These are phyloP conservation scores for Podargus strigoides DNA, from an alignment of 2,797 vertebrate genomes.

Conservation along the genomic window DNA sequence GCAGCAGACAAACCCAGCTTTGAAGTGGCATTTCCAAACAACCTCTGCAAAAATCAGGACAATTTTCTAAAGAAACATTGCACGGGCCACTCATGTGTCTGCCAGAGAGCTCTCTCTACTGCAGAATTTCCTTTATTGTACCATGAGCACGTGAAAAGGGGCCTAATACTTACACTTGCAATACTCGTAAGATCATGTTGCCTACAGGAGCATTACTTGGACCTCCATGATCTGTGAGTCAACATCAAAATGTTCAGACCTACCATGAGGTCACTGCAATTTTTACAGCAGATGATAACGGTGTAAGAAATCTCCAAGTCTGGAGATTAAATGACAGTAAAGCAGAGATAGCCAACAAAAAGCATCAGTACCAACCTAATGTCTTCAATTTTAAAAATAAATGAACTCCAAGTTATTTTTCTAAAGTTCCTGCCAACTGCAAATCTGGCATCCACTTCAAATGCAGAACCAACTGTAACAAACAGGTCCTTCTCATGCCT, in stretches of 20 bases:
- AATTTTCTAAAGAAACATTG: not conserved
- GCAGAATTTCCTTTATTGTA: not conserved
- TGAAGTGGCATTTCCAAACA: not conserved
- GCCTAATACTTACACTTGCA: not conserved
- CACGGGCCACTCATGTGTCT: not conserved
- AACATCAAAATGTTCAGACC: not conserved
- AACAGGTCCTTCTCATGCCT: not conserved
- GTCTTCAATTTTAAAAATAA: not conserved
- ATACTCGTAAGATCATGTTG: rapidly evolving
- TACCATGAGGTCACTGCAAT: not conserved
- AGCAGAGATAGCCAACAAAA: not conserved
- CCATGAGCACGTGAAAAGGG: not conserved
- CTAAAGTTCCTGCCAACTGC: not conserved
- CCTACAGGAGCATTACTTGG: not conserved
- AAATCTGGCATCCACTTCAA: not conserved
- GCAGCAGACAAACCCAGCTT: not conserved
- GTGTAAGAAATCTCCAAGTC: not conserved
- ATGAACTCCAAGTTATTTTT: not conserved
- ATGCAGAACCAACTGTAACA: not conserved
- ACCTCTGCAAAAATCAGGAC: not conserved
- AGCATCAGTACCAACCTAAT: not conserved
- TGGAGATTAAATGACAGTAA: not conserved
- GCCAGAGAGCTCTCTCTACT: not conserved
- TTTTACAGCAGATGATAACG: not conserved
- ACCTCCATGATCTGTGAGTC: not conserved